Conservation (phyloP, 2,797 vertebrate genomes). For the Chaetophractus vellerosus region DNA sequence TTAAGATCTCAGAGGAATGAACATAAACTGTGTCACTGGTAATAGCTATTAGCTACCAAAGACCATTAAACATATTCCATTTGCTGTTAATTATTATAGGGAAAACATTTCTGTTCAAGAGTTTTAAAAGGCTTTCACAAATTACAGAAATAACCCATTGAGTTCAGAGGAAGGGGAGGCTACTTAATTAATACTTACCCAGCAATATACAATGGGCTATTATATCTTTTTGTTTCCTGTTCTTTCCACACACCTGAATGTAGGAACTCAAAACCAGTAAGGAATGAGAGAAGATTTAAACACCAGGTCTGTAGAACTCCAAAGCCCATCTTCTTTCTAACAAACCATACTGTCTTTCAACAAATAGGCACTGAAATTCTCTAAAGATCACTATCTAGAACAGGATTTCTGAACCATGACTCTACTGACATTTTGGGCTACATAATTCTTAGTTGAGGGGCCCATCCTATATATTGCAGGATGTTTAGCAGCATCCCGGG, state of each 20-base stretch:
- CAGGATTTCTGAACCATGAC: neutral
- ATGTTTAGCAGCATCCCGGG: neutral
- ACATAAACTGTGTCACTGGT: neutral
- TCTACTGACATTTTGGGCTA: neutral
- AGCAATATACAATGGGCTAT: neutral
- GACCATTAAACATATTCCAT: neutral
- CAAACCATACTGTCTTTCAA: slow-evolving; percentile 12
- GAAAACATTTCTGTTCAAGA: neutral
- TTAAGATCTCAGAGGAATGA: neutral
- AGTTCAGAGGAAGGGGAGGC: neutral
- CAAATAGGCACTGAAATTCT: slow-evolving; percentile 8
- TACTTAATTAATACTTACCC: neutral
- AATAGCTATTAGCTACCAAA: neutral
- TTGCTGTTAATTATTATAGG: neutral
- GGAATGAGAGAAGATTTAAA: slow-evolving; percentile 25
- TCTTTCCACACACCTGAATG: neutral
- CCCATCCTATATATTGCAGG: neutral
- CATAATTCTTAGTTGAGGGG: neutral
- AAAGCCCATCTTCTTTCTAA: slow-evolving; percentile 49
- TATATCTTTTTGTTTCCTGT: neutral
- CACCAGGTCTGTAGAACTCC: neutral
- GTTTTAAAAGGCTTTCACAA: neutral
- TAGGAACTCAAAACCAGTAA: neutral
- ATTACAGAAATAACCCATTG: neutral
- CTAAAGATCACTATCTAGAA: neutral